Conservation (phyloP, 2,113 vertebrate species). For the Ellobius talpinus region DNA sequence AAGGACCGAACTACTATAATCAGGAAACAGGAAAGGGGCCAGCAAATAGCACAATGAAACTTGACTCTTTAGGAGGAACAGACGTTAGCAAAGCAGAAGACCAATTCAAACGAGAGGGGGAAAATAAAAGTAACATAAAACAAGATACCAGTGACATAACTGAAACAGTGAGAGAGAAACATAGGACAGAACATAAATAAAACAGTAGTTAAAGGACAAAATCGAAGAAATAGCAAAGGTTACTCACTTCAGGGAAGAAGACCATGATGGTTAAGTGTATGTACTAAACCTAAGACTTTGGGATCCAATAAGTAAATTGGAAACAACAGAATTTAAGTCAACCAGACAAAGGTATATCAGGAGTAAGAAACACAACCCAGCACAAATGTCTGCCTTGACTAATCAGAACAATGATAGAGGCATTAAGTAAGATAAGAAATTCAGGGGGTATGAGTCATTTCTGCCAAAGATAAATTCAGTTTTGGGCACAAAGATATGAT, state of each 20-base stretch:
- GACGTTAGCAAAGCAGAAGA: conserved; percentile 8
- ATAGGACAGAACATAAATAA: not conserved
- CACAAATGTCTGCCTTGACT: not conserved
- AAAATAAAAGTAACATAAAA: not conserved
- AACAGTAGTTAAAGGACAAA: not conserved
- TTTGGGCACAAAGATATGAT: not conserved
- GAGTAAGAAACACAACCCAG: not conserved
- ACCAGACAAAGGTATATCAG: not conserved
- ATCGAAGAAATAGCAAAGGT: not conserved
- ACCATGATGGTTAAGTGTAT: not conserved
- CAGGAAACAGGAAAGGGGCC: not conserved
- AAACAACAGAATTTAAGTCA: not conserved
- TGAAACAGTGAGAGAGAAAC: not conserved
- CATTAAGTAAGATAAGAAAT: not conserved
- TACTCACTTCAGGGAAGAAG: not conserved
- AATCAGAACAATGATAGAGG: not conserved
- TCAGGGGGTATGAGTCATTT: not conserved
- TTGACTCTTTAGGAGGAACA: not conserved
- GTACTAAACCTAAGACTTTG: not conserved
- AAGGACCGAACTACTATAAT: not conserved
- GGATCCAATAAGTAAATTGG: not conserved
- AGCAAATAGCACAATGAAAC: not conserved
- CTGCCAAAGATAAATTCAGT: not conserved
- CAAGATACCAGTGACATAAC: not conserved
- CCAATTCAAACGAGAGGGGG: not conserved